phyloP scores from a whole-genome alignment of 2,888 invertebrate species.

The Scaeva pyrastri region DNA sequence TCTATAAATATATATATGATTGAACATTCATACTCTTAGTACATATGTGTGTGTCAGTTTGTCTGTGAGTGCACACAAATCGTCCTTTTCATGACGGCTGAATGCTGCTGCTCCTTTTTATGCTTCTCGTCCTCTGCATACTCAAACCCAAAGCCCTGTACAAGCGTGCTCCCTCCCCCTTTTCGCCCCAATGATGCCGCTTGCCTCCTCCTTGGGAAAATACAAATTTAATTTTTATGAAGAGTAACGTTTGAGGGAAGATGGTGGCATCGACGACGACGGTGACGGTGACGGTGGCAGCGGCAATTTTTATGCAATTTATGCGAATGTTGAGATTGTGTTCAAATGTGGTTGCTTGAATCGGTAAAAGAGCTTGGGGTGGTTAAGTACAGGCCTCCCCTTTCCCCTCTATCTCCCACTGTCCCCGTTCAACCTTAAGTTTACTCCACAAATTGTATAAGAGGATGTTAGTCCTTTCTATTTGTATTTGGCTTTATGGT shows the following conservation, averaged over 20 bases:
- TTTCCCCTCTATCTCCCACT: background rate
- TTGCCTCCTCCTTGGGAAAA: slow-evolving; percentile 55
- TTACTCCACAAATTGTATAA: slow-evolving; percentile 21
- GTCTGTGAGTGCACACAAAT: slow-evolving; percentile 56
- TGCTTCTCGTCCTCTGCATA: slow-evolving; percentile 36
- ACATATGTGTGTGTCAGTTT: slow-evolving; percentile 19
- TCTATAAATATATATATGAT: slow-evolving; percentile 26
- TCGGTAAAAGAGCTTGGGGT: background rate
- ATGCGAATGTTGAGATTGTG: slow-evolving; percentile 72
- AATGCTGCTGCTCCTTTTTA: slow-evolving; percentile 70
- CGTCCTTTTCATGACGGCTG: slow-evolving; percentile 63
- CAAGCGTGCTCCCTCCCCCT: background rate
- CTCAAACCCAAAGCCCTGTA: background rate
- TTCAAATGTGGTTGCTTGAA: slow-evolving; percentile 46
- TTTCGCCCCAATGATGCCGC: background rate
- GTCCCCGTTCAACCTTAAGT: background rate
- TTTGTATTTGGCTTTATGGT: slow-evolving; percentile 75
- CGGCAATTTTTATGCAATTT: slow-evolving; percentile 75
- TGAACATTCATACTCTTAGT: too few relatives aligned
- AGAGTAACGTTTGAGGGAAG: slow-evolving; percentile 57
- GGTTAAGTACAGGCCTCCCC: background rate
- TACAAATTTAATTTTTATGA: slow-evolving; percentile 76
- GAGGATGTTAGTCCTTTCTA: slow-evolving; percentile 72
- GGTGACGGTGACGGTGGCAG: background rate
- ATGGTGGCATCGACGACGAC: slow-evolving; percentile 41